Base-by-base conservation (phyloP, 2,113 vertebrate genomes). In the Cichladusa arquata region DNA sequence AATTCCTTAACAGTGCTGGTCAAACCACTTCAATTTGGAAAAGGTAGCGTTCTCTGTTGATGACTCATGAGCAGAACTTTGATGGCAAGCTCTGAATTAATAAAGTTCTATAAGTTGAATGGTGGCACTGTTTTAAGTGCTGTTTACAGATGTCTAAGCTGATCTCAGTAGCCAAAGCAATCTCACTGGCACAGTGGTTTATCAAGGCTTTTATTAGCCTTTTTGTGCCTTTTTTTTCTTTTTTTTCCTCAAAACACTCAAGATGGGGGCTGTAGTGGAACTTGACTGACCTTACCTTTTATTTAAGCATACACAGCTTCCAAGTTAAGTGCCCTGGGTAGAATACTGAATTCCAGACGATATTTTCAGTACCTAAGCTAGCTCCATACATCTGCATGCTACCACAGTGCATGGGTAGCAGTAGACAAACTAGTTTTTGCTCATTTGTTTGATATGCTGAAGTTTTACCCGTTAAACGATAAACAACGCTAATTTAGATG, bases 381-480 rank as follows among this genome's bases (percentile, higher is more conserved):
- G 19, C 25, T 61, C 60, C 9, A 0, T 7, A 0, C 8, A 17
- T 17, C 65, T 71, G 50, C 8, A 7, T 16, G 24, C 11, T 23
- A 10, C 6, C 7, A 28, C 48, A 22, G 14, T 48, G 18, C 10
- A 3, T 12, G 29, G 1, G 1, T 1, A 28, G 5, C 18, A 14
- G 38, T 4, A 38, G 57, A 8, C 14, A 51, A 8, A 24, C 38
- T 19, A 40, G 14, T 5, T 60, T 73, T 66, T 71, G 34, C 29
- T 64, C 5, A 8, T 34, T 67, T 40, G 12, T 67, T 45, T 83
- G 48, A 51, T 54, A 12, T 5, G n/a, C 33, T 79, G 19, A 69
- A 44, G 48, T 60, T 88, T 80, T 65, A 60, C 12, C 31, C 74
- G 48, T 47, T 81, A 72, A 89, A 62, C 47, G 18, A 34, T 48